These are phyloP conservation scores for Ia io DNA, from an alignment of 2,113 vertebrate species.

Conservation along the genomic window DNA sequence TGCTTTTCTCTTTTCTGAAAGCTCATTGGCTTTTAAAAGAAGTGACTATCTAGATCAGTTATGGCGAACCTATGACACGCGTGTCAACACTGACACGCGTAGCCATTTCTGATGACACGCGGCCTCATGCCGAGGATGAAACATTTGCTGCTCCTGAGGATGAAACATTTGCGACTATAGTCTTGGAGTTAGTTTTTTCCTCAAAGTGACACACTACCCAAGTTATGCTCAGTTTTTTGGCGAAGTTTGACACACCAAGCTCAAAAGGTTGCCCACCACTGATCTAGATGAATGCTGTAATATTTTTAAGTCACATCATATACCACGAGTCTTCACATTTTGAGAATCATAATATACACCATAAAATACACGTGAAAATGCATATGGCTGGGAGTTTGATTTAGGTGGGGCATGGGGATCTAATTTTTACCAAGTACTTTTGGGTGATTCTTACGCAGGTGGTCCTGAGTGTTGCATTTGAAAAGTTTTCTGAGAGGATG, in stretches of 20 bases:
- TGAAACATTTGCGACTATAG: too few species aligned
- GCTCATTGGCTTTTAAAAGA: background rate
- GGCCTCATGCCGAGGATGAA: too few species aligned
- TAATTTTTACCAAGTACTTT: background rate
- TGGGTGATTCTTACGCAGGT: background rate
- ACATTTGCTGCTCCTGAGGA: too few species aligned
- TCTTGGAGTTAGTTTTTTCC: too few species aligned
- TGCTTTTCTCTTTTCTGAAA: background rate
- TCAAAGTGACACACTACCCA: too few species aligned
- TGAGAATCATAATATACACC: background rate
- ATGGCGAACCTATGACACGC: too few species aligned
- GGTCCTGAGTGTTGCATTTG: background rate
- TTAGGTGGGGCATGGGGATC: background rate
- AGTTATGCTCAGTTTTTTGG: too few species aligned
- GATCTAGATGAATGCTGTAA: background rate
- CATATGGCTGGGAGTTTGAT: background rate
- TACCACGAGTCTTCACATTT: background rate
- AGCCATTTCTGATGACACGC: too few species aligned
- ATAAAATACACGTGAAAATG: background rate
- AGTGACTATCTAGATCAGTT: background rate
- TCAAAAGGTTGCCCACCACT: too few species aligned
- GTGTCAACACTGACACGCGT: too few species aligned
- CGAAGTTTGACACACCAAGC: too few species aligned
- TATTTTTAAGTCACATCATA: background rate
- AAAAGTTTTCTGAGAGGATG: background rate